Percentiles rank a stretch among this genome's conserved stretches.
Conservation (phyloP, 2,888 invertebrate species). For the Perizoma flavofasciatum region DNA sequence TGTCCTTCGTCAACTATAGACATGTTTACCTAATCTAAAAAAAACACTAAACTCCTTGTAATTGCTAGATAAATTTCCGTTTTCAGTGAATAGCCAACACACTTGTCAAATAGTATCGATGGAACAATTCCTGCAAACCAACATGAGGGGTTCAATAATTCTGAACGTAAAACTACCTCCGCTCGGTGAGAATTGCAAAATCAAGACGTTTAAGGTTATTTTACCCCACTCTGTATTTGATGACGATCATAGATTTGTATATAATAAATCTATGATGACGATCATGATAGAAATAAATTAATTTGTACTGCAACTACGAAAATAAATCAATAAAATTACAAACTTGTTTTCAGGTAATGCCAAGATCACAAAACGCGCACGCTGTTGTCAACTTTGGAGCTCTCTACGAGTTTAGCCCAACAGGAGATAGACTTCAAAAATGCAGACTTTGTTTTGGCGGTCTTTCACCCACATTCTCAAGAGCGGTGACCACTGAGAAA, state of each 20-base stretch:
- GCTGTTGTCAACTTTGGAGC: conserved; percentile 91
- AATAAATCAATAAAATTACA: conserved; percentile 24
- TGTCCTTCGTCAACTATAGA: too few relatives aligned
- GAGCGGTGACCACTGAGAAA: conserved; percentile 80
- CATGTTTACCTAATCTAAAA: too few relatives aligned
- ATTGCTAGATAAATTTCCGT: too few relatives aligned
- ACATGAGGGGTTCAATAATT: conserved; percentile 46
- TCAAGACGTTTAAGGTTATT: conserved; percentile 86
- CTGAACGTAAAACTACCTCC: conserved; percentile 61
- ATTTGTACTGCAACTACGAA: not conserved
- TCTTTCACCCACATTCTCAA: conserved; percentile 66
- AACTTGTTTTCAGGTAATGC: conserved; percentile 85
- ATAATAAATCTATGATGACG: too few relatives aligned
- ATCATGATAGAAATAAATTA: too few relatives aligned
- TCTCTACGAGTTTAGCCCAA: conserved; percentile 77
- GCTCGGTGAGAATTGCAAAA: conserved; percentile 67
- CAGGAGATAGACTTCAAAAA: conserved; percentile 25
- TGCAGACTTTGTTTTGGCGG: conserved; percentile 83
- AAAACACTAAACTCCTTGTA: too few relatives aligned
- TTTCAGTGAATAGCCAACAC: conserved; percentile 49
- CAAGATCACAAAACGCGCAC: conserved; percentile 88
- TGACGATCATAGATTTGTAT: too few relatives aligned
- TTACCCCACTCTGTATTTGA: too few relatives aligned
- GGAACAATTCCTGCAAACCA: conserved; percentile 61
- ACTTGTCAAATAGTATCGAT: conserved; percentile 51